Conservation (phyloP, 2,888 invertebrate species). For the Coenonympha arcania region DNA sequence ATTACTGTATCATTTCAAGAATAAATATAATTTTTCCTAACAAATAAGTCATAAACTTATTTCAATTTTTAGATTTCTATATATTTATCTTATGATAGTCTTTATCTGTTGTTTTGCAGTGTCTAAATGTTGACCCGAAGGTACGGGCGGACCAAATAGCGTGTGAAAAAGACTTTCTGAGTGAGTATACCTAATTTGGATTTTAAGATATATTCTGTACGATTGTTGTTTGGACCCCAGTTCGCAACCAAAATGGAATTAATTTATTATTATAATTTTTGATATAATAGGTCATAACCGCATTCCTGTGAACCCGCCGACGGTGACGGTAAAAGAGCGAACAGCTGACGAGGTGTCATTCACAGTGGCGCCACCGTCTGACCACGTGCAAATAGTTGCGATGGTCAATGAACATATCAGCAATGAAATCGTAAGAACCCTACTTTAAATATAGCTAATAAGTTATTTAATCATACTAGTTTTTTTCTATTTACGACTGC, state of each 20-base stretch:
- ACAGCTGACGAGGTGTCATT: slow-evolving; percentile 23
- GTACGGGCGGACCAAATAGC: neutral
- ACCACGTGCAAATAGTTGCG: slow-evolving; percentile 25
- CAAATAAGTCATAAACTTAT: no score
- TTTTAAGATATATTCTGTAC: no score
- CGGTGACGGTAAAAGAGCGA: slow-evolving; percentile 28
- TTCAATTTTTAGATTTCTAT: no score
- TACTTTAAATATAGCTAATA: no score
- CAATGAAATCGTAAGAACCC: slow-evolving; percentile 23
- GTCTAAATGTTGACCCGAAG: neutral
- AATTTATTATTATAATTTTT: neutral
- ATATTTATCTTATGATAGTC: no score
- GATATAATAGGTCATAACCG: slow-evolving; percentile 1
- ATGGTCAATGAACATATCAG: slow-evolving; percentile 27
- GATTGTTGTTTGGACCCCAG: no score
- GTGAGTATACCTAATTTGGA: slow-evolving; percentile 32
- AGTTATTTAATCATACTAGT: no score
- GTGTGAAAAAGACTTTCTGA: slow-evolving; percentile 28
- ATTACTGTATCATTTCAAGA: no score
- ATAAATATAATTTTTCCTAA: no score
- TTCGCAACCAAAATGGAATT: no score
- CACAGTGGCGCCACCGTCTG: slow-evolving; percentile 21
- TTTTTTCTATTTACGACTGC: no score
- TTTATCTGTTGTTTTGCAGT: slow-evolving; percentile 11
- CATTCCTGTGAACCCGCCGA: slow-evolving; percentile 1